Base-by-base conservation (phyloP, 2,113 vertebrate genomes). In the Litocranius walleri region DNA sequence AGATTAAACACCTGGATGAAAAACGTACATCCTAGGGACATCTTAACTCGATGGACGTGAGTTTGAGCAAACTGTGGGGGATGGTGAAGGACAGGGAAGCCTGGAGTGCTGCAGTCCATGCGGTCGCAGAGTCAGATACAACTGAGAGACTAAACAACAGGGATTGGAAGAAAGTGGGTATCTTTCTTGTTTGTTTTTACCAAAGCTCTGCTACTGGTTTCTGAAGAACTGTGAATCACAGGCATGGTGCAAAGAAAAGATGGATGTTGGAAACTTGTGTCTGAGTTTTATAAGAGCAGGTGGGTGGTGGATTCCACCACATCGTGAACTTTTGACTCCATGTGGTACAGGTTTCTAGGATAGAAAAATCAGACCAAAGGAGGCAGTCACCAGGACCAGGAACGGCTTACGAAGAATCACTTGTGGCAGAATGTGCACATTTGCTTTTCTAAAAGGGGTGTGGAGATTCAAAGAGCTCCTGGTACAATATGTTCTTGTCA, bases 391-490 rank as follows among this genome's bases (percentile, higher is more conserved):
- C 17, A 50, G 48, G 64, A n/a, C 6, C 33, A 61, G 36, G 17
- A 90, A 50, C 59, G 57, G 19, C 10, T 90, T 71, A 36, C 8
- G 36, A 93, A 40, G 94, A 92, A 57, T 62, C 61, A 23, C 54
- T 50, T 64, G 36, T 64, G 25, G 19, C 14, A 54, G 14, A 86
- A 71, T 11, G 89, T 71, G 19, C 30, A 29, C n/a, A 17, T 36
- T 78, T 27, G 15, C 62, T 87, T 89, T 93, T 74, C 92, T 71
- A 9, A 83, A 95, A 89, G 52, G 36, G 30, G 43, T 8, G 1
- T n/a, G 25, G 29, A 86, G 48, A 87, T 78, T 83, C 71, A 86
- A 84, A 86, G 62, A 61, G 40, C 67, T 88, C 91, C 92, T 77
- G 27, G 21, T 25, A 92, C 67, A 62, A 45, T 30, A 33, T 48